Percentiles rank a stretch among this genome's conserved stretches.
Conservation (phyloP, 37 sponge, comb jelly and placozoan genomes). For the Corticium candelabrum region DNA sequence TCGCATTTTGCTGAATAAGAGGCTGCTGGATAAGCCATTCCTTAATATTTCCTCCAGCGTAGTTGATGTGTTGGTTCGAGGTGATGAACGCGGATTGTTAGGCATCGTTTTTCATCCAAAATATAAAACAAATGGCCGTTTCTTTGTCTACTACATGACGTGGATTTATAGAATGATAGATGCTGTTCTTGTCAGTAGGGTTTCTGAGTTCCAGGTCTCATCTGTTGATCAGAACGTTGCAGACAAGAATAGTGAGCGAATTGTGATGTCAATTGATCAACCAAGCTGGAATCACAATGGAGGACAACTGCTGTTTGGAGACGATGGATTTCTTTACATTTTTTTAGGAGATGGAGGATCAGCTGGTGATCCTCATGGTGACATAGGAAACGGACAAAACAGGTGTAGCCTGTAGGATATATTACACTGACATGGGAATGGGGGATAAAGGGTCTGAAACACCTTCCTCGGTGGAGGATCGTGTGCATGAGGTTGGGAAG, state of each 20-base stretch:
- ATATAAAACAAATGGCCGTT: constrained; percentile 34
- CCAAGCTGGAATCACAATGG: constrained; percentile 69
- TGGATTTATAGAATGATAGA: background rate
- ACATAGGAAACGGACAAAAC: constrained; percentile 44
- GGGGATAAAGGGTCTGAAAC: too few species aligned
- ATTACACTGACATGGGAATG: too few species aligned
- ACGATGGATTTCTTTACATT: constrained; percentile 46
- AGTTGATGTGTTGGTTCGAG: background rate
- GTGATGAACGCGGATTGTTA: constrained; percentile 67
- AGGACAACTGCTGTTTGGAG: constrained; percentile 55
- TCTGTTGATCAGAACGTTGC: constrained; percentile 10
- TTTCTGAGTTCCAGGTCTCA: constrained; percentile 35
- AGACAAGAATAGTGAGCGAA: constrained; percentile 33
- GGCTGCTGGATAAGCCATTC: constrained; percentile 37
- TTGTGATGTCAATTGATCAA: constrained; percentile 34
- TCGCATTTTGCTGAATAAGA: constrained; percentile 21
- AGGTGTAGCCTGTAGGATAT: too few species aligned
- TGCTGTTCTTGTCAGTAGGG: constrained; percentile 24
- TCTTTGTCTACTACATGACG: constrained; percentile 47
- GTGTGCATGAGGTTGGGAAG: too few species aligned
- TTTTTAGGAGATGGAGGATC: constrained; percentile 66
- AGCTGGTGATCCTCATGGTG: constrained; percentile 49
- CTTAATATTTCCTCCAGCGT: constrained; percentile 43
- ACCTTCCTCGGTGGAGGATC: too few species aligned
- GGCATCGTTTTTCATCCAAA: constrained; percentile 68